Evolutionary conservation across 2,888 invertebrate species (phyloP).

Genomic region (Acleris literana): DNA sequence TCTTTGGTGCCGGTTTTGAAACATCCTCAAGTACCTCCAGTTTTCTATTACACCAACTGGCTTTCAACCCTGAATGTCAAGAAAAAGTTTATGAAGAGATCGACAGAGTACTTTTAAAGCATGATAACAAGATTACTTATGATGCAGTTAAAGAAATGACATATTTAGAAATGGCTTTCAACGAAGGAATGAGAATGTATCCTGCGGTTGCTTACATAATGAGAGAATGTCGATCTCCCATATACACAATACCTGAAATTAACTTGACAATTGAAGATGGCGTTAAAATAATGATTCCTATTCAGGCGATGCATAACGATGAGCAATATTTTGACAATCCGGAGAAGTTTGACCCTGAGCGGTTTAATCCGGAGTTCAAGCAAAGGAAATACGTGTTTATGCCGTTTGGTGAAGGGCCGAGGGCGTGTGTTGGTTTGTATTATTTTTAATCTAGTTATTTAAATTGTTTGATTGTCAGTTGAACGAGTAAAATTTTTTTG

Average conservation of each 20-base stretch:
- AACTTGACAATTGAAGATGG: slow-evolving; percentile 63
- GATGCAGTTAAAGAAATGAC: slow-evolving; percentile 73
- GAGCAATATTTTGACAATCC: slow-evolving; percentile 67
- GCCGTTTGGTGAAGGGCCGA: slow-evolving; percentile 74
- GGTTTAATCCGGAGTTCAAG: slow-evolving; percentile 57
- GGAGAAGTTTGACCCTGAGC: slow-evolving; percentile 65
- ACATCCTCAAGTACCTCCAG: slow-evolving; percentile 79
- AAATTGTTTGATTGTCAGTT: background rate
- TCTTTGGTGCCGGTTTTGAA: slow-evolving; percentile 80
- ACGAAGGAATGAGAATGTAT: slow-evolving; percentile 72
- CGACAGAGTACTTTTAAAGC: slow-evolving; percentile 62
- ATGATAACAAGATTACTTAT: slow-evolving; percentile 64
- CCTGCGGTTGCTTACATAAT: slow-evolving; percentile 68
- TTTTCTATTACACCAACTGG: slow-evolving; percentile 75
- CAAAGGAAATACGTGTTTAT: slow-evolving; percentile 61
- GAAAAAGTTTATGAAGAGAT: slow-evolving; percentile 71
- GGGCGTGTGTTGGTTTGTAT: slow-evolving; percentile 71
- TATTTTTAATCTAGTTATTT: background rate
- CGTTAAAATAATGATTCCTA: slow-evolving; percentile 64
- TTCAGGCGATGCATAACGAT: slow-evolving; percentile 70
- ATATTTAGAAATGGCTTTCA: slow-evolving; percentile 70
- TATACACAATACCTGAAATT: slow-evolving; percentile 70
- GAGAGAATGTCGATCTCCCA: slow-evolving; percentile 62
- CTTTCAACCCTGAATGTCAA: slow-evolving; percentile 73
- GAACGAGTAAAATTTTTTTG: too few relatives aligned